Base-by-base conservation (phyloP, 2,113 vertebrate genomes). In the Heterotis niloticus region DNA sequence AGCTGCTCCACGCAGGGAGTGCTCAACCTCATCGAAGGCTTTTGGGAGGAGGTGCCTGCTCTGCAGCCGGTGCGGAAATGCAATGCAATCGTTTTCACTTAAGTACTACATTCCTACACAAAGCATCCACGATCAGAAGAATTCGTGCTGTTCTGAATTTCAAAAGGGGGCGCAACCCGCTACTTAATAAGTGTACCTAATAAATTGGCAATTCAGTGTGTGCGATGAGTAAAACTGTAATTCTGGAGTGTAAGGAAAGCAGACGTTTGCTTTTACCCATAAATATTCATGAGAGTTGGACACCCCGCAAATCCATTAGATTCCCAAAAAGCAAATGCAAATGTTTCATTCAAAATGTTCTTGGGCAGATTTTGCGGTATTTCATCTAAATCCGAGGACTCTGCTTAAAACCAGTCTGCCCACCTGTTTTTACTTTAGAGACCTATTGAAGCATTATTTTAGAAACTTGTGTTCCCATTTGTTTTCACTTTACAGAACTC, bases 271-370 rank as follows among this genome's bases (percentile, higher is more conserved):
- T 13, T 34, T 23, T 68, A 2, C 2, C 34, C 34, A 44, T 83
- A 72, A 78, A 78, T 82, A 83, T 83, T 83, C 76, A 82, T 71
- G 10, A 78, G 52, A 77, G 26, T 72, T 54, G 17, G 56, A 51
- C 62, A 60, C 44, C 44, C 65, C 12, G 64, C n/a, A 78, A 28
- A 73, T 28, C n/a, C 56, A 81, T 77, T 77, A 71, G n/a, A 18
- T 76, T 52, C 10, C 28, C 17, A 11, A 51, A 51, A 72, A 64
- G 72, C 54, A 72, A 62, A 72, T 79, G 60, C 34, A 78, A n/a
- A 68, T 68, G 51, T 78, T 44, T 23, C 34, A 56, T 72, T 73
- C 64, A 62, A 78, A 62, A 64, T 64, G 28, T 64, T 68, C 78
- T 68, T 64, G 24, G 20, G 34, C n/a, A 44, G 34, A 24, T 23